Evolutionary conservation across 2,797 vertebrate species (phyloP).

Genomic region (Numenius phaeopus): DNA sequence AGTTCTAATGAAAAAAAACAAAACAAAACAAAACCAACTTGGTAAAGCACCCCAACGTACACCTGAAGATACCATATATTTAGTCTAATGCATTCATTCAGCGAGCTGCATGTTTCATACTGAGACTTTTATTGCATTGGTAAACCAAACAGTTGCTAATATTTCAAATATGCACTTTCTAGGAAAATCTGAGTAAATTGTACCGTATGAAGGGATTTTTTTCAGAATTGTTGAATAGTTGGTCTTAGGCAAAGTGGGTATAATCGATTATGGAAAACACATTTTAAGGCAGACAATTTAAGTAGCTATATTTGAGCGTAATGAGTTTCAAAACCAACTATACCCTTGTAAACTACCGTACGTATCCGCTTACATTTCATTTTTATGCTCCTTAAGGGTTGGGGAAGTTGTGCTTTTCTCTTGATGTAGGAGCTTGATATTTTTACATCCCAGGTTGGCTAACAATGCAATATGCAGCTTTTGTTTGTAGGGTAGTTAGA

Average conservation of each 20-base stretch:
- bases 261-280: neutral
- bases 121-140: conserved; percentile 74
- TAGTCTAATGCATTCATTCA: conserved; percentile 87
- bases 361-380: rapidly evolving
- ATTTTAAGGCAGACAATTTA: conserved; percentile 47
- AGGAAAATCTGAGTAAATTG: neutral
- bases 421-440: neutral
- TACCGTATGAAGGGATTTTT: neutral
- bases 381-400: neutral
- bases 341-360: neutral
- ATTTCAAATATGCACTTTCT: neutral
- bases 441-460: conserved; percentile 63
- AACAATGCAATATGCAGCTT: conserved; percentile 81
- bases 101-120: conserved; percentile 69
- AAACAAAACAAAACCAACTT: conserved; percentile 83
- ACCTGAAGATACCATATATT: conserved; percentile 96
- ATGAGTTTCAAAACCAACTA: conserved; percentile 30
- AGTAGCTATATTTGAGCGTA: conserved; percentile 4
- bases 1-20: conserved; percentile 84
- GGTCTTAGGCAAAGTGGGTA: conserved; percentile 14
- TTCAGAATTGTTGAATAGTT: neutral
- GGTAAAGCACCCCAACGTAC: conserved; percentile 94
- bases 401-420: conserved; percentile 29
- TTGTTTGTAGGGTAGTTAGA: conserved; percentile 48
- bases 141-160: conserved; percentile 45